Evolutionary conservation across 2,888 invertebrate species (phyloP).

Genomic region (Dicycla oo): DNA sequence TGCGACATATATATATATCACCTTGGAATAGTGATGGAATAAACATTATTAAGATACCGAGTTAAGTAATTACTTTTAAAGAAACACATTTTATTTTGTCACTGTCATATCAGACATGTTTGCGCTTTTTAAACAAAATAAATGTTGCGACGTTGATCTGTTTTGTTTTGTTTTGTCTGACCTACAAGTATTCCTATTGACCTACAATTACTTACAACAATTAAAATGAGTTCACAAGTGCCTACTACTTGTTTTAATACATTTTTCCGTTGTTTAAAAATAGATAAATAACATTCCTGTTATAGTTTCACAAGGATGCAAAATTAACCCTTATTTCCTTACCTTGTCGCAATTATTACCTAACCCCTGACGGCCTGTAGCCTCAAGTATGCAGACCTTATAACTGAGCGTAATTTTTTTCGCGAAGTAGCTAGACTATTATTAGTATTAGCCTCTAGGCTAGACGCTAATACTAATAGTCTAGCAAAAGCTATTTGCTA

Average conservation of each 20-base stretch:
- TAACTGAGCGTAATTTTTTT: neutral
- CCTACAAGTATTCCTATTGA: neutral
- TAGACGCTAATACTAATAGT: too few relatives aligned
- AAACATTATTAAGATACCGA: conserved; percentile 25
- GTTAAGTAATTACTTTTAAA: conserved; percentile 19
- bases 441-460: too few relatives aligned
- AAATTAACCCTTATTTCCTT: neutral
- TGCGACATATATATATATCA: conserved; percentile 8
- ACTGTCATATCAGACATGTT: conserved; percentile 33
- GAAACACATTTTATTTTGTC: conserved; percentile 26
- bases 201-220: conserved; percentile 7
- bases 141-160: conserved; percentile 2
- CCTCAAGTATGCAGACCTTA: neutral
- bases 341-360: neutral
- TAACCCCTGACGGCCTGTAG: neutral
- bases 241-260: neutral
- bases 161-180: neutral
- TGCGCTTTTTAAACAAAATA: conserved; percentile 18
- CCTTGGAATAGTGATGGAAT: conserved; percentile 41
- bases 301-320: neutral
- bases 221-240: neutral
- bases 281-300: neutral
- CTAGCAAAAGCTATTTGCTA: neutral
- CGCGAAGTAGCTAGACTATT: neutral
- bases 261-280: conserved; percentile 1